Evolutionary conservation across 2,113 vertebrate genomes (phyloP).

Genomic region (Tragelaphus imberbis): DNA sequence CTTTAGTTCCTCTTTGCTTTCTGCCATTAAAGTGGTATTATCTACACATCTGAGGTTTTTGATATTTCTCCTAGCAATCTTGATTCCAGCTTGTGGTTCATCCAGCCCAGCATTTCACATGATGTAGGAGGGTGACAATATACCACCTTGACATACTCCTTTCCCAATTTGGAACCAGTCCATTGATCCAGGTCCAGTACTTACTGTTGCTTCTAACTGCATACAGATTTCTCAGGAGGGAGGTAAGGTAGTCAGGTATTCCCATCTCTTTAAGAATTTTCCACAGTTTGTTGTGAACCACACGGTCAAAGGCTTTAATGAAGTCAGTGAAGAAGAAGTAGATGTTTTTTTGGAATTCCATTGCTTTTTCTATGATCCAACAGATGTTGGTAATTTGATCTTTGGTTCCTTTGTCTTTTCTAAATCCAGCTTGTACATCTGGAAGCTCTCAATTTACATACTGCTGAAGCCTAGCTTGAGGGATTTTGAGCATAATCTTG

Average conservation of each 20-base stretch:
- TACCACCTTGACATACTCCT: neutral
- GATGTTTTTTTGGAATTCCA: neutral
- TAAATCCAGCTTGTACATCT: neutral
- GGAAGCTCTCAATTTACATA: neutral
- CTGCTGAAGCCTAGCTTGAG: neutral
- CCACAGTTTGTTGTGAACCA: neutral
- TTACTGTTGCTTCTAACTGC: neutral
- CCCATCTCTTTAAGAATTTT: neutral
- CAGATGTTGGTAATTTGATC: neutral
- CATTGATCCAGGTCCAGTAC: neutral
- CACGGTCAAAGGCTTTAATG: neutral
- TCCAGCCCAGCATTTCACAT: neutral
- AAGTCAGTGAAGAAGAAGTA: neutral
- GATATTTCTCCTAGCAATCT: neutral
- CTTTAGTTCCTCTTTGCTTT: neutral
- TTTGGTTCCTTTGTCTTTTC: neutral
- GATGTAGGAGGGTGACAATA: neutral
- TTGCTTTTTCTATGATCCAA: neutral
- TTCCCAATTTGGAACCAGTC: neutral
- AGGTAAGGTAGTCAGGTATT: neutral
- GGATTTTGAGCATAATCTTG: neutral
- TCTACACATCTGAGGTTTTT: neutral
- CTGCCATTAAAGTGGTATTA: neutral
- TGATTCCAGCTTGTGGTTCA: neutral
- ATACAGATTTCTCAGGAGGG: neutral